Percentiles rank a stretch among this genome's conserved stretches.
Conservation (phyloP, 2,888 invertebrate species). For the Drosophila fulvimacula region DNA sequence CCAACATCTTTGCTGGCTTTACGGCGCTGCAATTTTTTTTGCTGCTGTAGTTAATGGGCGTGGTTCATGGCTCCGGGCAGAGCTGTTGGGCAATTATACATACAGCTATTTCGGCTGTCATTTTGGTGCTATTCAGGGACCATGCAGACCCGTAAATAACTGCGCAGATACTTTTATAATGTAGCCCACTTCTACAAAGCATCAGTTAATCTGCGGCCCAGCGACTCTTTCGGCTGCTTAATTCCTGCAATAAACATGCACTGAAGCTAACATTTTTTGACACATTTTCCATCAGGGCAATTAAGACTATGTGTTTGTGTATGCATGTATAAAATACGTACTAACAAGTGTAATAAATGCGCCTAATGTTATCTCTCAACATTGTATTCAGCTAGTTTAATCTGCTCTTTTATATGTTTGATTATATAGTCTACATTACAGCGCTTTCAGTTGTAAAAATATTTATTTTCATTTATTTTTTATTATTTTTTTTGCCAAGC, state of each 20-base stretch:
- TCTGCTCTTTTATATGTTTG: constrained; percentile 3
- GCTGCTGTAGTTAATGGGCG: constrained; percentile 50
- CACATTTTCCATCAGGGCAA: constrained; percentile 22
- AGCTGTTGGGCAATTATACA: constrained; percentile 54
- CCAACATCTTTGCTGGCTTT: constrained; percentile 44
- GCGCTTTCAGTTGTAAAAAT: not conserved
- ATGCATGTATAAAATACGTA: not conserved
- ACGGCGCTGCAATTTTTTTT: constrained; percentile 55
- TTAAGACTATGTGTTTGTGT: constrained; percentile 8
- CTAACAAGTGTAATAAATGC: constrained; percentile 9
- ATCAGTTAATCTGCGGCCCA: constrained; percentile 45
- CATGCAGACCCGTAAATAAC: constrained; percentile 65
- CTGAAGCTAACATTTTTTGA: constrained; percentile 64
- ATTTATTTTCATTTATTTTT: not conserved
- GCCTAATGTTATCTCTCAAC: not conserved
- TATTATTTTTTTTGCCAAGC: not conserved
- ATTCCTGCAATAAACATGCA: constrained; percentile 49
- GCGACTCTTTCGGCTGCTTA: constrained; percentile 49
- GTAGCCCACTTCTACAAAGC: constrained; percentile 37
- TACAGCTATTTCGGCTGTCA: constrained; percentile 37
- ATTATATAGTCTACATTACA: not conserved
- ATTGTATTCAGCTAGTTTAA: constrained; percentile 13
- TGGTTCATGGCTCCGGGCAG: constrained; percentile 9
- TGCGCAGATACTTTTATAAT: constrained; percentile 40
- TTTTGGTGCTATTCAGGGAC: constrained; percentile 59